Conservation (phyloP, 2,888 invertebrate species). For the Leucoma salicis region DNA sequence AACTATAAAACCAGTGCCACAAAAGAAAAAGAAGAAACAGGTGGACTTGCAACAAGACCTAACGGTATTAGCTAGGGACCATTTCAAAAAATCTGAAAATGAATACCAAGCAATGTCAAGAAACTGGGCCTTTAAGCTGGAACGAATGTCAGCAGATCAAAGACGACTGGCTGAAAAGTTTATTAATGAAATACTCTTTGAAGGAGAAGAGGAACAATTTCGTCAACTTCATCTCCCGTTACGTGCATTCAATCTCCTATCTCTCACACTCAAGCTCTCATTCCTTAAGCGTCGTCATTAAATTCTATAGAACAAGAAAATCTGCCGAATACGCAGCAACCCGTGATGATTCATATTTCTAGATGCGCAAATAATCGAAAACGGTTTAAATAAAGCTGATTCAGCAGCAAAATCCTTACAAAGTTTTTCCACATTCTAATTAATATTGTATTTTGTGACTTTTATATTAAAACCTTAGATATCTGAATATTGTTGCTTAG, state of each 20-base stretch:
- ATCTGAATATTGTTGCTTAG: neutral
- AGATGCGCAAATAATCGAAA: neutral
- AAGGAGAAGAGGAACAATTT: slow-evolving; percentile 19
- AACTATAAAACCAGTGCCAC: no score
- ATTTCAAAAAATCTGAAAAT: slow-evolving; percentile 1
- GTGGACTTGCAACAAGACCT: slow-evolving; percentile 4
- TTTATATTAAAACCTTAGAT: neutral
- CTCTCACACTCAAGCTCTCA: neutral
- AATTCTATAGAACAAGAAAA: neutral
- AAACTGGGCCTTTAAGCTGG: slow-evolving; percentile 17
- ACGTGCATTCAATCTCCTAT: neutral
- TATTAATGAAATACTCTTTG: slow-evolving; percentile 18
- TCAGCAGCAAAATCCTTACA: neutral
- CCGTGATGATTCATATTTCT: neutral
- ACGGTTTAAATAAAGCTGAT: no score
- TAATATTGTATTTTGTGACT: neutral
- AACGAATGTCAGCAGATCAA: slow-evolving; percentile 18
- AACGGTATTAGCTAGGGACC: neutral
- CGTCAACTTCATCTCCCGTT: neutral
- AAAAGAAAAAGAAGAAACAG: slow-evolving; percentile 2
- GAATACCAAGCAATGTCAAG: slow-evolving; percentile 15
- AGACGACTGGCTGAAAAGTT: slow-evolving; percentile 20
- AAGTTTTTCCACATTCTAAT: neutral
- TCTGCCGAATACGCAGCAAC: neutral
- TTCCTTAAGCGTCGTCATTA: neutral